Evolutionary conservation across 35 echinoderm and acorn worm species (phyloP).

Genomic region (Amphiura filiformis): DNA sequence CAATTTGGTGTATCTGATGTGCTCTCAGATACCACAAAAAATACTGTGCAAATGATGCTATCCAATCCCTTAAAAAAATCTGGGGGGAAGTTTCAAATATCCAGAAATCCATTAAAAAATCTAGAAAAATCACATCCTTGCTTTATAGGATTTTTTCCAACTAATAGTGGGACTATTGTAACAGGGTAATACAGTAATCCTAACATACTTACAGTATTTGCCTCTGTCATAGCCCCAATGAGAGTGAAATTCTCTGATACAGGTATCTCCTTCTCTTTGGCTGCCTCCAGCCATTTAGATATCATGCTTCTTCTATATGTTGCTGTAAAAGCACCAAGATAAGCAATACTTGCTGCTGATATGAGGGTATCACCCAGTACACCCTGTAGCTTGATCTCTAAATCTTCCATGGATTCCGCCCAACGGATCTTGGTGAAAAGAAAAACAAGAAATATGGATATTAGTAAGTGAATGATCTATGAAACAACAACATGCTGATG

Average conservation of each 20-base stretch:
- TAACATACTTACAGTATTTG: slow-evolving; percentile 81
- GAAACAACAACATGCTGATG: no score
- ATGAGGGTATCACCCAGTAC: slow-evolving; percentile 89
- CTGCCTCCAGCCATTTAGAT: slow-evolving; percentile 59
- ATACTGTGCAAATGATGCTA: no score
- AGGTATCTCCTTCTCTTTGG: slow-evolving; percentile 58
- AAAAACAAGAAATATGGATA: background rate
- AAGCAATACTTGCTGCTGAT: slow-evolving; percentile 79
- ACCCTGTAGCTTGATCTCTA: slow-evolving; percentile 76
- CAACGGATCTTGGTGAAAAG: slow-evolving; percentile 70
- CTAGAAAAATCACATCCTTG: no score
- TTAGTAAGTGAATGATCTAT: no score
- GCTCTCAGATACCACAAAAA: no score
- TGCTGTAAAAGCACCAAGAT: slow-evolving; percentile 93
- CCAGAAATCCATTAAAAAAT: no score
- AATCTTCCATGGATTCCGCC: slow-evolving; percentile 81
- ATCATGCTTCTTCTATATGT: slow-evolving; percentile 84
- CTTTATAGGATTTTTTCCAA: no score
- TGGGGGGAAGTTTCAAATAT: no score
- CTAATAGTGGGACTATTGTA: no score
- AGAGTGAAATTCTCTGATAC: slow-evolving; percentile 75
- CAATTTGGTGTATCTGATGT: no score
- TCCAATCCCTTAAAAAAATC: no score
- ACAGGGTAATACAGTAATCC: no score
- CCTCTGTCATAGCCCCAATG: slow-evolving; percentile 81